Base-by-base conservation (phyloP, 2,888 invertebrate species). In the Caenorhabditis sp. region DNA sequence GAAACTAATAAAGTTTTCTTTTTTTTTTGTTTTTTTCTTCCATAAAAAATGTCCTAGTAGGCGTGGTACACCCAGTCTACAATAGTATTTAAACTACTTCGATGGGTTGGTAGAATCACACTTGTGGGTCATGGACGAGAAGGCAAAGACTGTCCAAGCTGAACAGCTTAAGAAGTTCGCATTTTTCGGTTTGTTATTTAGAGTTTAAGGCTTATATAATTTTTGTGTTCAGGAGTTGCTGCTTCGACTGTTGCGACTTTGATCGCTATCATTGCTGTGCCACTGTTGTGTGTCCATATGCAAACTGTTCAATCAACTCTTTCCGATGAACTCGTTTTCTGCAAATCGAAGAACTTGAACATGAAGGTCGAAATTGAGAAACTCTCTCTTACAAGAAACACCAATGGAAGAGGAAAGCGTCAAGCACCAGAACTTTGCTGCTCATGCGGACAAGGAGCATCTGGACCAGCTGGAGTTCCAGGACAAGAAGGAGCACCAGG, bases 141-240 rank as follows among this genome's bases (percentile, higher is more conserved):
- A 83, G 72, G 68, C 70, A 60, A 82, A 80, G 70, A 65, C 80
- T 53, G 64, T 75, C 60, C 84, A 86, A 73, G 86, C 86, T 26
- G 82, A 83, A 38, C 75, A 77, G 43, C 77, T 84, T 49, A 83
- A 84, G 71, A 80, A 80, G 72, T 77, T 86, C 61, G 87, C 87
- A 73, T 86, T 87, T 78, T 82, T 83, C 75, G 87, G 85, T 67
- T 31, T 60, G 62, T 62, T 27, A 43, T 20, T 38, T 5, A 27
- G 52, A 38, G 0, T 59, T 52, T n/a, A 5, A 52, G 8, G 1
- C 3, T 52, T 52, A 8, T 21, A n/a, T 50, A 50, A 23, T 14
- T 17, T 59, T 50, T 14, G 12, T 38, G 54, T 65, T n/a, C 17
- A 74, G 74, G 74, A 60, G 79, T 79, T 49, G 75, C 77, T 31